Evolutionary conservation across 92 coral and sea anemone genomes (phyloP).

Genomic region (Phenganax marumi): DNA sequence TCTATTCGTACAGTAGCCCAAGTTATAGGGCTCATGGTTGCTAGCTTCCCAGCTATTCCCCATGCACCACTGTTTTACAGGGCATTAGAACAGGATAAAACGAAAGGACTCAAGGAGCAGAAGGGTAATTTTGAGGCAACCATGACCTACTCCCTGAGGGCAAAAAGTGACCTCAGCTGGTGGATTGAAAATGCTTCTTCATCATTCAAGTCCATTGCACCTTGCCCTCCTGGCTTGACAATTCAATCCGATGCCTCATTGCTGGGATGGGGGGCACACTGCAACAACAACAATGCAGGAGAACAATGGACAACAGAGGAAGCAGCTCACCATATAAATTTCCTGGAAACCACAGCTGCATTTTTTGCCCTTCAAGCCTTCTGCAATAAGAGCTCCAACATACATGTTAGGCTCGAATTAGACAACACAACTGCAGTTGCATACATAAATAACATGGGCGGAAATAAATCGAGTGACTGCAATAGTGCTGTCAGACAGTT

Average conservation of each 20-base stretch:
- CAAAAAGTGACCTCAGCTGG: no score
- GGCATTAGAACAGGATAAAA: conserved; percentile 44
- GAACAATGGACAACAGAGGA: conserved; percentile 41
- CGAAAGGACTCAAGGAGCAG: conserved; percentile 33
- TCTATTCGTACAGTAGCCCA: conserved; percentile 49
- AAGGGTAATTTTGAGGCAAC: no score
- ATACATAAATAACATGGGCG: conserved; percentile 12
- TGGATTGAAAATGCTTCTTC: no score
- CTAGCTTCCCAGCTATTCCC: conserved; percentile 49
- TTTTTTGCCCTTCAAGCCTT: conserved; percentile 39
- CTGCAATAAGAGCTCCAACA: background rate
- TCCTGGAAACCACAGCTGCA: conserved; percentile 48
- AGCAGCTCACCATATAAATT: conserved; percentile 43
- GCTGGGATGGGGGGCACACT: conserved; percentile 47
- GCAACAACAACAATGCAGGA: conserved; percentile 20
- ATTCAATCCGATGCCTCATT: conserved; percentile 44
- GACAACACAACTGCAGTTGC: conserved; percentile 26
- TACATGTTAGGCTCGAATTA: background rate
- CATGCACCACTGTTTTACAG: conserved; percentile 49
- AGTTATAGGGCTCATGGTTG: conserved; percentile 53
- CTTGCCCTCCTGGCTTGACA: no score
- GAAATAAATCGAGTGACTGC: background rate
- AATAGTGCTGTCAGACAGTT: background rate
- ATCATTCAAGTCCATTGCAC: no score
- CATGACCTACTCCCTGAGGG: no score